Evolutionary conservation across 2,888 invertebrate species (phyloP).

Genomic region (Dicranocentrus wangi): DNA sequence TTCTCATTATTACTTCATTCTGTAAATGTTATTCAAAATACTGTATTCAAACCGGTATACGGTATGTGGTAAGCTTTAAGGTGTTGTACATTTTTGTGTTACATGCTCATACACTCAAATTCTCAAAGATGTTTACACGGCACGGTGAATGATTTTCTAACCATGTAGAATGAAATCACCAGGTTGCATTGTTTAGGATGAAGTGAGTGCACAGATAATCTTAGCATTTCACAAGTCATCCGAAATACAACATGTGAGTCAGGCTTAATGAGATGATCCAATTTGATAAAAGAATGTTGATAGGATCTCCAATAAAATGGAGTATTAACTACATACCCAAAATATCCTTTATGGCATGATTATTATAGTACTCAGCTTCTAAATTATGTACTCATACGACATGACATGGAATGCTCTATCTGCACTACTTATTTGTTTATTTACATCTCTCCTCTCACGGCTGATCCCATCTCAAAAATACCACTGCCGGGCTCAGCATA

Average conservation of each 20-base stretch:
- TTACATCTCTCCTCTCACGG: neutral
- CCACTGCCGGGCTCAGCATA: neutral
- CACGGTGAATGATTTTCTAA: constrained; percentile 5
- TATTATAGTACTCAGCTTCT: neutral
- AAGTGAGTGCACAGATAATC: constrained; percentile 10
- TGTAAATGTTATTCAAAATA: neutral
- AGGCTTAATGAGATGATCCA: constrained; percentile 57
- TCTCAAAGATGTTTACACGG: neutral
- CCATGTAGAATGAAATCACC: neutral
- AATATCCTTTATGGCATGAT: neutral
- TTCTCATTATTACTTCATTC: too few relatives aligned
- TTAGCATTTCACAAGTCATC: neutral
- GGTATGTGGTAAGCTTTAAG: neutral
- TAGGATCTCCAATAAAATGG: constrained; percentile 14
- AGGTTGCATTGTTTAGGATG: neutral
- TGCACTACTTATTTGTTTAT: neutral
- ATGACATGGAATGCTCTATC: neutral
- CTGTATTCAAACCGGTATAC: constrained; percentile 22
- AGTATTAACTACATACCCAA: neutral
- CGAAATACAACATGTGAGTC: constrained; percentile 27
- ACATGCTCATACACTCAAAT: neutral
- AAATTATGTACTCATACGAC: neutral
- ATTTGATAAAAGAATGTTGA: constrained; percentile 52
- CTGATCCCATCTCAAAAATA: neutral
- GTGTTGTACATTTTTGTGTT: neutral